Percentiles rank a stretch among this genome's conserved stretches.
Evolutionary conservation across 2,888 invertebrate genomes (phyloP).

Genomic region (Dynastes hyllus): DNA sequence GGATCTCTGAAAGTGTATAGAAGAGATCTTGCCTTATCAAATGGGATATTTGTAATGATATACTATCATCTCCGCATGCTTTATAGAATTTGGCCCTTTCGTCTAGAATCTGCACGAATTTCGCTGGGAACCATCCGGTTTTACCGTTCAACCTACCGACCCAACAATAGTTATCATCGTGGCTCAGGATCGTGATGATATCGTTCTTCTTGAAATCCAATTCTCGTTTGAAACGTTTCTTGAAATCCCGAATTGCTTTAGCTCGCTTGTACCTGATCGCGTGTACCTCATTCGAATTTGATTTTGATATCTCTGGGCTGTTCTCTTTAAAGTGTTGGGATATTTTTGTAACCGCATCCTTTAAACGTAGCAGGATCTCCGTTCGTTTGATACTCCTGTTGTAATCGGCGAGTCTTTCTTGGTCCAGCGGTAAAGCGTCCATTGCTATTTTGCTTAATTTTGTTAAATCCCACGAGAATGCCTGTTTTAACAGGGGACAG

Average conservation of each 20-base stretch:
- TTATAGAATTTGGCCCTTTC: slow-evolving; percentile 45
- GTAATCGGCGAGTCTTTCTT: not conserved
- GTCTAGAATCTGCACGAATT: slow-evolving; percentile 43
- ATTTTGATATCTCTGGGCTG: not conserved
- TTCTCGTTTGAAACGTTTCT: slow-evolving; percentile 41
- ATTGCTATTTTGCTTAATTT: slow-evolving; percentile 1
- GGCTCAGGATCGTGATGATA: slow-evolving; percentile 41
- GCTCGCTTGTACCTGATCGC: slow-evolving; percentile 15
- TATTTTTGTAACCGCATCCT: slow-evolving; percentile 22
- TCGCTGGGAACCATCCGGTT: slow-evolving; percentile 49
- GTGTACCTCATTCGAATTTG: not conserved
- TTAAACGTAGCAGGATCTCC: slow-evolving; percentile 8
- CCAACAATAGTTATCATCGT: slow-evolving; percentile 47
- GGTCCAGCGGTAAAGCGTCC: not conserved
- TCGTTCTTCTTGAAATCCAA: slow-evolving; percentile 43
- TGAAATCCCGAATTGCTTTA: slow-evolving; percentile 39
- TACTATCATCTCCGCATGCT: slow-evolving; percentile 39
- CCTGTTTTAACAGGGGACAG: slow-evolving; percentile 3
- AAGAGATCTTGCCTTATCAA: slow-evolving; percentile 41
- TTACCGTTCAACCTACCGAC: slow-evolving; percentile 40
- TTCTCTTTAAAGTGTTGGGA: slow-evolving; percentile 24
- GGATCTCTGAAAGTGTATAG: slow-evolving; percentile 16
- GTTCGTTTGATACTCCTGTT: slow-evolving; percentile 13
- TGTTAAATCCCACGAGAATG: slow-evolving; percentile 1
- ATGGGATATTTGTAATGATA: slow-evolving; percentile 33